Base-by-base conservation (phyloP, 2,888 invertebrate genomes). In the Athalia circularis region DNA sequence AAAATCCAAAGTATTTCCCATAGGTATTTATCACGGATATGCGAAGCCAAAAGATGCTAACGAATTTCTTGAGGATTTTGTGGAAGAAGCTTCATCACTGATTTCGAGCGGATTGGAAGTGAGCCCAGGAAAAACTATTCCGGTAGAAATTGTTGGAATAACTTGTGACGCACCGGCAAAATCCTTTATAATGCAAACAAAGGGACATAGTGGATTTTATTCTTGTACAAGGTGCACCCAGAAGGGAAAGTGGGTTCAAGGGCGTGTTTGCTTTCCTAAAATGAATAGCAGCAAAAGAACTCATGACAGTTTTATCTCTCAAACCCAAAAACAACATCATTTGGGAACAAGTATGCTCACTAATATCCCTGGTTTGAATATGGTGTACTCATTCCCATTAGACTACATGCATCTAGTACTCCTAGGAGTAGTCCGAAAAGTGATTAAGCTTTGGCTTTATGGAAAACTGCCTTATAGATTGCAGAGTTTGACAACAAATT, bases 131-230 rank as follows among this genome's bases (percentile, higher is more conserved):
- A 15, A 59, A n/a, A 57, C 57, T 29, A 45, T 77, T 67, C 47
- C 61, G 64, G 68, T 83, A 29, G 15, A 67, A 61, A 80, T 83
- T 65, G 64, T 62, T 50, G 59, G 43, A 6, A 79, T 81, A 65
- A 77, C 77, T 43, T 80, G 77, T 76, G 82, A 83, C 59, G 77
- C 80, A 48, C 83, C 82, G 6, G 82, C 83, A 5, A 79, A 79
- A 67, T 57, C 82, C 29, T 82, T 76, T 75, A 62, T 83, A 29
- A 52, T 74, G 48, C 45, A 78, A 47, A 79, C 80, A 43, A 83
- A 82, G 78, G 67, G 78, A 45, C 83, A 83, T 72, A 78, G 77
- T 47, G 81, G 79, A 13, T 83, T 80, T 77, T 82, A 50, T 59
- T 78, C 79, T 52, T 83, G 82, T 72, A 76, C 78, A 57, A 83